phyloP scores from a whole-genome alignment of 2,888 invertebrate genomes.

The Calliphora vomitoria region DNA sequence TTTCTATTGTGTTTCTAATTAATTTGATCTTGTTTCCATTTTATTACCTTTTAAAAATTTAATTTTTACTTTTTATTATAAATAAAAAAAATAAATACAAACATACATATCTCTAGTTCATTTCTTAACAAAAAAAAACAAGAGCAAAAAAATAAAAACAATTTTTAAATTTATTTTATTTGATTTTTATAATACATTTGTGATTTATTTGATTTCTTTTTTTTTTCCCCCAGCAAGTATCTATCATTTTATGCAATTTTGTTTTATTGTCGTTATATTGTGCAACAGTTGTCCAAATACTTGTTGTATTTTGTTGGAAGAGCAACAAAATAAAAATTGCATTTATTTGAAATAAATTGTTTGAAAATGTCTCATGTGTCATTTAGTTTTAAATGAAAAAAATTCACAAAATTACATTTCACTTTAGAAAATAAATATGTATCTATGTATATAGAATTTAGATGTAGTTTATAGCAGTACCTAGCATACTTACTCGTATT shows the following conservation, averaged over 20 bases:
- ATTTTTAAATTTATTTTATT: background rate
- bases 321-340: conserved; percentile 7
- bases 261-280: conserved; percentile 12
- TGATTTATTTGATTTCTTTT: conserved; percentile 18
- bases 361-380: conserved; percentile 62
- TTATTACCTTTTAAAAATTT: no score
- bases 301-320: background rate
- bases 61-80: no score
- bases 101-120: background rate
- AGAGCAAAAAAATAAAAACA: background rate
- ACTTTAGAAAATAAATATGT: conserved; percentile 15
- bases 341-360: conserved; percentile 61
- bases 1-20: no score
- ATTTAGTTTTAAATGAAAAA: conserved; percentile 49
- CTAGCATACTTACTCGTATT: background rate
- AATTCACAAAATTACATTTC: conserved; percentile 39
- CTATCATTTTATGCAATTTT: conserved; percentile 5
- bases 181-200: conserved; percentile 12
- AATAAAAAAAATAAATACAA: background rate
- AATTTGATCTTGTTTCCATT: no score
- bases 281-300: conserved; percentile 35
- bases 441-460: background rate
- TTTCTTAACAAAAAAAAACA: no score
- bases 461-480: background rate
- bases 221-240: background rate